These are phyloP conservation scores for Anser brachyrhynchus DNA, from an alignment of 2,113 vertebrate genomes.

Conservation along the genomic window DNA sequence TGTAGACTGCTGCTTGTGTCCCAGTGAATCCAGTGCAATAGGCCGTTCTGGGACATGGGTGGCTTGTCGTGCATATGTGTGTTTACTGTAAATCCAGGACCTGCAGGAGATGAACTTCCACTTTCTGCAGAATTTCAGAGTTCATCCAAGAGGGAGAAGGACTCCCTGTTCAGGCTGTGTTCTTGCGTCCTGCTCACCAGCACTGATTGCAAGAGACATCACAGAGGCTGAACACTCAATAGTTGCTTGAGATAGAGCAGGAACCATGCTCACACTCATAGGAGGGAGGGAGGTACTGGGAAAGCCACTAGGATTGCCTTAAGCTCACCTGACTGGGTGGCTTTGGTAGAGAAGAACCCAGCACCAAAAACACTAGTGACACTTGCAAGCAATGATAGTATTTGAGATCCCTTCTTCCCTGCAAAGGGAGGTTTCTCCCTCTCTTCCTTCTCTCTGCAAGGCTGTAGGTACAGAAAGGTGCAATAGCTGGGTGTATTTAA, in stretches of 20 bases:
- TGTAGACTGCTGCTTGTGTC: not conserved
- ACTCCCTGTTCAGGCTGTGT: not conserved
- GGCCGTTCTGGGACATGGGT: not conserved
- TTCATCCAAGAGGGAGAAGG: not conserved
- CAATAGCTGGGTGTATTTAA: constrained; percentile 8
- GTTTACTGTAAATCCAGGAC: not conserved
- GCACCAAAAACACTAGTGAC: not conserved
- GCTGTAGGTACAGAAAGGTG: constrained; percentile 38
- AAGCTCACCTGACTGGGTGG: not conserved
- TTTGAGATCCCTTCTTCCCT: not conserved
- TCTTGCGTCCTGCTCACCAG: not conserved
- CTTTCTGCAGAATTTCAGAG: not conserved
- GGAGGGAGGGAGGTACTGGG: not conserved
- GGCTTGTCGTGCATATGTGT: fast-evolving
- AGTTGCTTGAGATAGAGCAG: not conserved
- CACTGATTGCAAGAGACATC: not conserved
- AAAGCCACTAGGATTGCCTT: not conserved
- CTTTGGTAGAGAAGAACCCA: not conserved
- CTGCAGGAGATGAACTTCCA: not conserved
- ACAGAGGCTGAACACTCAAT: not conserved
- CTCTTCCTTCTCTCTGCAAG: not conserved
- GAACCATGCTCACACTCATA: not conserved
- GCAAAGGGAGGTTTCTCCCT: not conserved
- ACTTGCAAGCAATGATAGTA: fast-evolving
- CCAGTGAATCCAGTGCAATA: not conserved